These are phyloP conservation scores for Amazona vittata DNA, from an alignment of 2,113 vertebrate species.

Conservation along the genomic window DNA sequence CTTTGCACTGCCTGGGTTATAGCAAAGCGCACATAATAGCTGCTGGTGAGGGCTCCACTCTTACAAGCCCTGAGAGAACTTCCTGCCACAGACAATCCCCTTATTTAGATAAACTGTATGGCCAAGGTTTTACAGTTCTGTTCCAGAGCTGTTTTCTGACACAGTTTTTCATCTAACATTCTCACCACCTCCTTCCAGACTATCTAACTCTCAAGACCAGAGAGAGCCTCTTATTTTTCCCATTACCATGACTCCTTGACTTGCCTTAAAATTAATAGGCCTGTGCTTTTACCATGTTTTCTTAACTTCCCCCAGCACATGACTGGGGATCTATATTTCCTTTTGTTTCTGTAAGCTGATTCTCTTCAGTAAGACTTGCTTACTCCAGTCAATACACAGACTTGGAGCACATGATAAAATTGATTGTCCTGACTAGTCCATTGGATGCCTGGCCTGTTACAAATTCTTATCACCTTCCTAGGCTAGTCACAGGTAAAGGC, in stretches of 20 bases:
- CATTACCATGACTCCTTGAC: not conserved
- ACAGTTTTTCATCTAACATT: not conserved
- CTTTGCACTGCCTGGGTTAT: not conserved
- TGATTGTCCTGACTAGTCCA: not conserved
- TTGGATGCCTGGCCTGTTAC: not conserved
- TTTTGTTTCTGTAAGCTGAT: not conserved
- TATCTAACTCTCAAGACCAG: not conserved
- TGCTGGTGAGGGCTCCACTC: not conserved
- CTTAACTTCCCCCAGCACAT: not conserved
- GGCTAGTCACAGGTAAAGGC: not conserved
- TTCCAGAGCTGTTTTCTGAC: not conserved
- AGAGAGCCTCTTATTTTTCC: not conserved
- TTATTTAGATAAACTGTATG: not conserved
- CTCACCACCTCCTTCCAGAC: not conserved
- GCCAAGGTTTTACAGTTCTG: not conserved
- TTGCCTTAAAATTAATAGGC: not conserved
- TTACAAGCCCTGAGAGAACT: not conserved
- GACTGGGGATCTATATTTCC: not conserved
- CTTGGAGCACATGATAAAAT: not conserved
- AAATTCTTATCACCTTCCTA: not conserved
- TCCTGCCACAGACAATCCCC: not conserved
- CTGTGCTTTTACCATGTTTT: not conserved
- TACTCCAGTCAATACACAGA: not conserved
- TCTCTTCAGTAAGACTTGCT: not conserved
- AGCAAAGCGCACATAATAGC: accelerated